Evolutionary conservation across 2,888 invertebrate genomes (phyloP).

Genomic region (Abscondita cerata): DNA sequence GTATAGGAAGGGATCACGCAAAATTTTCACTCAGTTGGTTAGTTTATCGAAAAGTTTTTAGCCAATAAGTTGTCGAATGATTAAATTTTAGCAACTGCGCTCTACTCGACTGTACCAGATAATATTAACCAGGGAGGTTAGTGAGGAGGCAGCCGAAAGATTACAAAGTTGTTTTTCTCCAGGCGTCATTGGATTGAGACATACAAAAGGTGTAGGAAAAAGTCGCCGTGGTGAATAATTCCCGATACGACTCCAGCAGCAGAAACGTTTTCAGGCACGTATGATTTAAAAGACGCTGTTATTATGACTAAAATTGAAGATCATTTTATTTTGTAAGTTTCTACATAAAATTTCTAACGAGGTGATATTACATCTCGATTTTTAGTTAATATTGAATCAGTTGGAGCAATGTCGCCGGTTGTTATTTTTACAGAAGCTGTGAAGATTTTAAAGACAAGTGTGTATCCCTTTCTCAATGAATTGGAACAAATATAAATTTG

Average conservation of each 20-base stretch:
- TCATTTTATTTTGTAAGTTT: constrained; percentile 95
- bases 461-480: constrained; percentile 79
- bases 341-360: no score
- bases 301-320: constrained; percentile 82
- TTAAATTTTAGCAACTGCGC: constrained; percentile 80
- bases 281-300: constrained; percentile 87
- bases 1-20: constrained; percentile 96
- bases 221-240: constrained; percentile 80
- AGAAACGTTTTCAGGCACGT: constrained; percentile 89
- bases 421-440: constrained; percentile 89
- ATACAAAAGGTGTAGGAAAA: constrained; percentile 60
- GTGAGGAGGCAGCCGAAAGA: constrained; percentile 80
- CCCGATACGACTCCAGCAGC: constrained; percentile 91
- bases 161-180: constrained; percentile 92
- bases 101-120: constrained; percentile 88
- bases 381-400: constrained; percentile 89
- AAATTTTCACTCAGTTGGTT: constrained; percentile 98
- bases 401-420: constrained; percentile 85
- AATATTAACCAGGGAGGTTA: constrained; percentile 73
- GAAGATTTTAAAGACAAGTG: constrained; percentile 84
- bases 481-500: constrained; percentile 53
- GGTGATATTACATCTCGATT: no score
- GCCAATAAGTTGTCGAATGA: no score
- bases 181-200: constrained; percentile 84
- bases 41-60: no score